Evolutionary conservation across 2,888 invertebrate genomes (phyloP).

Genomic region (Didymodactylos carnosus): DNA sequence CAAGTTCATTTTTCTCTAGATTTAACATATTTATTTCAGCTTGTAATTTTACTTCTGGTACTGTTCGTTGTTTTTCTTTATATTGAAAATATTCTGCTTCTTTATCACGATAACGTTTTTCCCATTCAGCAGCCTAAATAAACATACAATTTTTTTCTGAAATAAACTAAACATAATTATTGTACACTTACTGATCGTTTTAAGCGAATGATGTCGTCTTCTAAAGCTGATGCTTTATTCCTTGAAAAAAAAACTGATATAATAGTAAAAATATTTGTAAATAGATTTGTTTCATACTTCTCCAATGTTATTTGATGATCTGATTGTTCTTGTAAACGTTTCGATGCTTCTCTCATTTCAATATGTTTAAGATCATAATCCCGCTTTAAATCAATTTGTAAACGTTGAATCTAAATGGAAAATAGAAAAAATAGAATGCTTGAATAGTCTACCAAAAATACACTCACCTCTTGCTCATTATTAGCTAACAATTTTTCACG

Average conservation of each 20-base stretch:
- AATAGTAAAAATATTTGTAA: not conserved
- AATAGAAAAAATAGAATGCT: not conserved
- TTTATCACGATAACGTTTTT: slow-evolving; percentile 19
- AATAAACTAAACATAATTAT: not conserved
- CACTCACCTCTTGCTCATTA: slow-evolving; percentile 32
- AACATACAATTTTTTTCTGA: not conserved
- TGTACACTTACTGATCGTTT: slow-evolving; percentile 24
- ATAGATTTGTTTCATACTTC: slow-evolving; percentile 21
- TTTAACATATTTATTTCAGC: slow-evolving; percentile 33
- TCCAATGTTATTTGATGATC: slow-evolving; percentile 32
- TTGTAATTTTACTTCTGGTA: slow-evolving; percentile 33
- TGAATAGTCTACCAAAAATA: not conserved
- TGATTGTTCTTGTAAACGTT: slow-evolving; percentile 33
- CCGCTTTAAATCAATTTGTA: slow-evolving; percentile 26
- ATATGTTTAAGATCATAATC: slow-evolving; percentile 31
- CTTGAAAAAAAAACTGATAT: slow-evolving; percentile 19
- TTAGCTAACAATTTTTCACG: slow-evolving; percentile 30
- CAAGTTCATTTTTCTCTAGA: slow-evolving; percentile 33
- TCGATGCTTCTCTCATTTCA: slow-evolving; percentile 34
- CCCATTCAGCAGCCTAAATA: slow-evolving; percentile 12
- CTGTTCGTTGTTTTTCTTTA: slow-evolving; percentile 27
- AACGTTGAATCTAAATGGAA: slow-evolving; percentile 22
- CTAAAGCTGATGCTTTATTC: slow-evolving; percentile 24
- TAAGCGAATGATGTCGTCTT: slow-evolving; percentile 25
- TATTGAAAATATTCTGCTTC: slow-evolving; percentile 28